These are phyloP conservation scores for Andricus curvator DNA, from an alignment of 2,888 invertebrate genomes.

Conservation along the genomic window DNA sequence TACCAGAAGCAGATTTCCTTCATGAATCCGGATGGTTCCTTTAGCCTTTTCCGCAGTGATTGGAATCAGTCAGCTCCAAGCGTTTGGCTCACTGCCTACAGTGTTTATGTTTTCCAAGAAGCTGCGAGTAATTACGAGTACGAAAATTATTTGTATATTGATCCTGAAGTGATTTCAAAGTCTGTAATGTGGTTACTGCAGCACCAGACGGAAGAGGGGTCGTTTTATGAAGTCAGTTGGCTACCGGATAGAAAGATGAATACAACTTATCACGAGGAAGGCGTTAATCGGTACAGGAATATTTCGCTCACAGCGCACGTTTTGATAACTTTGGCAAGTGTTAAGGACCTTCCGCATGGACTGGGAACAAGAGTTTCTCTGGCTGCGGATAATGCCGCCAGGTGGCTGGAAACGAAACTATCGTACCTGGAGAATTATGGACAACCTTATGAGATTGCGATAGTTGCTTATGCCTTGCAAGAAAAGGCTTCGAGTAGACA, in stretches of 20 bases:
- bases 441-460: slow-evolving; percentile 91
- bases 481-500: slow-evolving; percentile 89
- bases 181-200: slow-evolving; percentile 92
- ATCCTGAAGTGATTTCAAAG: slow-evolving; percentile 90
- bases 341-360: slow-evolving; percentile 88
- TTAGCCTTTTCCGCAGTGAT: slow-evolving; percentile 93
- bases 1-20: slow-evolving; percentile 95
- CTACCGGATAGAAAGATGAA: slow-evolving; percentile 94
- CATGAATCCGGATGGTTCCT: slow-evolving; percentile 94
- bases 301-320: slow-evolving; percentile 96
- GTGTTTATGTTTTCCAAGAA: slow-evolving; percentile 92
- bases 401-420: slow-evolving; percentile 91
- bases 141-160: slow-evolving; percentile 97
- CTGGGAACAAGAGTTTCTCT: slow-evolving; percentile 88
- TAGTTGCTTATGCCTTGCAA: slow-evolving; percentile 92
- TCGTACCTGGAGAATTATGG: slow-evolving; percentile 85
- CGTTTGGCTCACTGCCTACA: slow-evolving; percentile 96
- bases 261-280: slow-evolving; percentile 82
- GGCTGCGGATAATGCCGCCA: slow-evolving; percentile 87
- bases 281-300: slow-evolving; percentile 81
- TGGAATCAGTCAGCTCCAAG: slow-evolving; percentile 95
- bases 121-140: slow-evolving; percentile 96
- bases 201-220: slow-evolving; percentile 91
- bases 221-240: slow-evolving; percentile 94
- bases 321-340: slow-evolving; percentile 90